Evolutionary conservation across 2,888 invertebrate genomes (phyloP).

Genomic region (Rotaria socialis): DNA sequence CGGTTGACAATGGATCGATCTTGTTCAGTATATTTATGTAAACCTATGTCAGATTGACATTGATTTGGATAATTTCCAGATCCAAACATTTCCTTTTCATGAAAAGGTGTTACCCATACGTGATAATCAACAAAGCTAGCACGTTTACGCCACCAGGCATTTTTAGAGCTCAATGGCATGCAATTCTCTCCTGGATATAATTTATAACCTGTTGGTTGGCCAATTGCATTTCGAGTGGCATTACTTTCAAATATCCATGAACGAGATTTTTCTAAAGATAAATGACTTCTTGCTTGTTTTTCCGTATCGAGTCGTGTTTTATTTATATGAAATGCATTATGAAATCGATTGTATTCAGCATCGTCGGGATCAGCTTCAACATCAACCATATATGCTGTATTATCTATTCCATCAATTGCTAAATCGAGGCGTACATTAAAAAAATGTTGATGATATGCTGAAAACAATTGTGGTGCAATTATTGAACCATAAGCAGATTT

Average conservation of each 20-base stretch:
- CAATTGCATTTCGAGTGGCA: background rate
- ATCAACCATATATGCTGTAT: slow-evolving; percentile 43
- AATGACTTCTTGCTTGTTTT: background rate
- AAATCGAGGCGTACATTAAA: slow-evolving; percentile 46
- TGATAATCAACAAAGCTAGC: slow-evolving; percentile 46
- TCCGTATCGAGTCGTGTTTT: background rate
- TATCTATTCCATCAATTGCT: slow-evolving; percentile 46
- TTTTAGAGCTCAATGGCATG: slow-evolving; percentile 36
- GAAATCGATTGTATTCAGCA: background rate
- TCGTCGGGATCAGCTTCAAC: slow-evolving; percentile 36
- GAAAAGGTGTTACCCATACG: slow-evolving; percentile 46
- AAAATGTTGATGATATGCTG: slow-evolving; percentile 47
- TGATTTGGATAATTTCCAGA: slow-evolving; percentile 46
- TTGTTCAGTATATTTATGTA: slow-evolving; percentile 42
- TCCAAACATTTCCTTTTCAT: slow-evolving; percentile 16
- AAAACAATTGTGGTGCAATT: slow-evolving; percentile 45
- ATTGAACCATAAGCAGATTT: slow-evolving; percentile 42
- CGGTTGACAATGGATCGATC: slow-evolving; percentile 37
- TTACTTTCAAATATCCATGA: background rate
- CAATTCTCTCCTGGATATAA: slow-evolving; percentile 1
- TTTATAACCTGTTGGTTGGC: background rate
- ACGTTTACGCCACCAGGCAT: slow-evolving; percentile 40
- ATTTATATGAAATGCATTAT: slow-evolving; percentile 18
- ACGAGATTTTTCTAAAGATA: background rate
- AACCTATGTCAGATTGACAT: slow-evolving; percentile 17